These are phyloP conservation scores for Nomada ferruginata DNA, from an alignment of 2,888 invertebrate species.

Conservation along the genomic window DNA sequence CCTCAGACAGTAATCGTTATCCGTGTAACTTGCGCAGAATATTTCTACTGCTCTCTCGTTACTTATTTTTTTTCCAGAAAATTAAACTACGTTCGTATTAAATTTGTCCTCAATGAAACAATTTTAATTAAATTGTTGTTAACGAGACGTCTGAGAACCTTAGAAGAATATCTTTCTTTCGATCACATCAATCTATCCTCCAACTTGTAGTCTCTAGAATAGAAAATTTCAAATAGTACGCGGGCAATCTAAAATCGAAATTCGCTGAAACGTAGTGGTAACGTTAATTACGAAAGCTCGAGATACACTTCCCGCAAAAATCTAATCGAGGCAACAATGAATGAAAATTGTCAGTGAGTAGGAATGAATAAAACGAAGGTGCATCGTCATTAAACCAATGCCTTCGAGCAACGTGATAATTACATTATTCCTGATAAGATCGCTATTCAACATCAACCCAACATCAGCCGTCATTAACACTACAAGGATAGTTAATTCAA, in stretches of 20 bases:
- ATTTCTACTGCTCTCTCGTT: not conserved
- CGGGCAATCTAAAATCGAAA: too few species aligned
- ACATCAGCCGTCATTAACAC: conserved; percentile 59
- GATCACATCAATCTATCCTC: too few species aligned
- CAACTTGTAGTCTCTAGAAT: not conserved
- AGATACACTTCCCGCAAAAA: not conserved
- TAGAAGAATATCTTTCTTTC: too few species aligned
- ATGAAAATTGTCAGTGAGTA: conserved; percentile 39
- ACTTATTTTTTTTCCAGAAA: too few species aligned
- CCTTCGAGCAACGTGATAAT: conserved; percentile 66
- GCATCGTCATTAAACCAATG: conserved; percentile 63
- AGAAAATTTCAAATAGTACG: not conserved
- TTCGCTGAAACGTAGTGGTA: not conserved
- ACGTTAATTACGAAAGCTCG: conserved; percentile 27
- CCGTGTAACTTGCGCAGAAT: not conserved
- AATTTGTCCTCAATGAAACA: too few species aligned
- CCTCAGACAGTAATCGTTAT: conserved; percentile 7
- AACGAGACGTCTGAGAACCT: too few species aligned
- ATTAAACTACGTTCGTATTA: too few species aligned
- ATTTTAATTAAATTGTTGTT: too few species aligned
- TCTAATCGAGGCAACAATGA: conserved; percentile 38
- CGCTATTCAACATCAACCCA: conserved; percentile 50
- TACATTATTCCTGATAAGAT: conserved; percentile 72
- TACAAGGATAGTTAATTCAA: conserved; percentile 58
- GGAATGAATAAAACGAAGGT: conserved; percentile 40